A percentile compares a stretch with the other conserved stretches of the same genome.
These are phyloP conservation scores for Vulpes lagopus DNA, from an alignment of 2,113 vertebrate species.

Conservation along the genomic window DNA sequence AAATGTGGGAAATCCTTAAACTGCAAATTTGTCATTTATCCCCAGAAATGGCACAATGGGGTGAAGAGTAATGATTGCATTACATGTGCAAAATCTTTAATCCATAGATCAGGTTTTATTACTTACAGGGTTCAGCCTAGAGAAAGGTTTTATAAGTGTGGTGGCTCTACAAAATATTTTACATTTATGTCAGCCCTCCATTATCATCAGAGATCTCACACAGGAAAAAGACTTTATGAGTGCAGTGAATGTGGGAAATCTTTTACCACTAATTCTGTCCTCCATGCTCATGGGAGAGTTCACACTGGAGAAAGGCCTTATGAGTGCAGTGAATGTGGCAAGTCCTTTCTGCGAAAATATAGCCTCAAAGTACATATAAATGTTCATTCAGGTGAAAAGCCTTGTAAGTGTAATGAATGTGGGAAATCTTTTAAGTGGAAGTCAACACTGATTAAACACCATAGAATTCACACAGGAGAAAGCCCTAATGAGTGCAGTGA, in stretches of 20 bases:
- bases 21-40: neutral
- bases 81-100: neutral
- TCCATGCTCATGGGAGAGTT: no score
- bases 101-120: neutral
- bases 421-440: no score
- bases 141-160: conserved; percentile 9
- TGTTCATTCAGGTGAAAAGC: no score
- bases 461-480: neutral
- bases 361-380: no score
- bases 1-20: conserved; percentile 8
- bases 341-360: no score
- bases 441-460: no score
- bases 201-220: conserved; percentile 47
- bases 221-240: neutral
- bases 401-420: no score
- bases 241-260: neutral
- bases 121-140: neutral
- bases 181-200: neutral
- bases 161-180: conserved; percentile 40
- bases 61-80: neutral
- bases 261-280: neutral
- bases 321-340: no score
- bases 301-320: no score
- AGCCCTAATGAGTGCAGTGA: neutral
- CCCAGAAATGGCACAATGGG: neutral